Evolutionary conservation across 2,113 vertebrate genomes (phyloP).

Genomic region (Pseudonaja textilis): DNA sequence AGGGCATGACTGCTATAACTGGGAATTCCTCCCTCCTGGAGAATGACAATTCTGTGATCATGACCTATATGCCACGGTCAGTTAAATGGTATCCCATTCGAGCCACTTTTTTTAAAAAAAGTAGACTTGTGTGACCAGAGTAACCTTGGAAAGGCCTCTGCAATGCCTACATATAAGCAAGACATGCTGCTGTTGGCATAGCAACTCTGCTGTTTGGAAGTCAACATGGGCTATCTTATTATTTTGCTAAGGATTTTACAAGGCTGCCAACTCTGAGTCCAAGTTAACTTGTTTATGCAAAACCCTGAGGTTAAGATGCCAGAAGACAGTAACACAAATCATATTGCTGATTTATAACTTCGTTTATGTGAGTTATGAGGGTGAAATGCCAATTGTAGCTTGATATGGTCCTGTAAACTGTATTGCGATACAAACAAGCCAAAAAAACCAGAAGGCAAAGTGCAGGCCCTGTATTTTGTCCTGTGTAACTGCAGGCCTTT

Average conservation of each 20-base stretch:
- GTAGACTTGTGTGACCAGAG: background rate
- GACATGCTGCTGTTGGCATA: constrained; percentile 48
- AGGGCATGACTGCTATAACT: background rate
- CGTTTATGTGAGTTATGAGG: background rate
- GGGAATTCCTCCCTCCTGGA: background rate
- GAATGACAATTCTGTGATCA: background rate
- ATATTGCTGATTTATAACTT: constrained; percentile 3
- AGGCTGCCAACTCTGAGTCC: constrained; percentile 42
- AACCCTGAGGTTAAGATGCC: constrained; percentile 28
- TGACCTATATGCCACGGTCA: background rate
- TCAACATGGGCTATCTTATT: constrained; percentile 54
- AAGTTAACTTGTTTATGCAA: constrained; percentile 34
- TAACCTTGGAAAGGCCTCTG: background rate
- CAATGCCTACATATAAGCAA: constrained; percentile 41
- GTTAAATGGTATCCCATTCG: background rate
- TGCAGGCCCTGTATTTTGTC: background rate
- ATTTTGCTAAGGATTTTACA: constrained; percentile 51
- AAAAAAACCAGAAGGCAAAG: background rate
- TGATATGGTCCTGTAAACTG: constrained; percentile 16
- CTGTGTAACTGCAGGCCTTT: background rate
- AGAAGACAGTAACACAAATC: constrained; percentile 29
- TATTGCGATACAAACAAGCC: background rate
- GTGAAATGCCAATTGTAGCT: background rate
- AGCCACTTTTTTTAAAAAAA: background rate
- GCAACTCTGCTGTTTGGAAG: constrained; percentile 50